Percentiles rank a stretch among this genome's conserved stretches.
Evolutionary conservation across 2,888 invertebrate genomes (phyloP).

Genomic region (Caenorhabditis imperialis): DNA sequence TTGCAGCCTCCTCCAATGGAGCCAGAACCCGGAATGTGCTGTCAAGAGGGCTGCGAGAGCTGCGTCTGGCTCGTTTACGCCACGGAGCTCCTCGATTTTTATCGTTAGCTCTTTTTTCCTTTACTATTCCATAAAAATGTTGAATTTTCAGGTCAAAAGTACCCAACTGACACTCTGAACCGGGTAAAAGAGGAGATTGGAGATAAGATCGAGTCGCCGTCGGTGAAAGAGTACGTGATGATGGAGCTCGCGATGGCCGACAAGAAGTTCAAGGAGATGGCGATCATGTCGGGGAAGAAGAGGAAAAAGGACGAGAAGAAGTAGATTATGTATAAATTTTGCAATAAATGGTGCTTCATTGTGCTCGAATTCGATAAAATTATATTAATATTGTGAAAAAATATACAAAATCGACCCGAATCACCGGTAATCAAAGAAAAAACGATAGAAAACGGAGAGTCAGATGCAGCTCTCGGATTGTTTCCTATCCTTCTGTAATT

Average conservation of each 20-base stretch:
- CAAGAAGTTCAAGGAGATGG: slow-evolving; percentile 33
- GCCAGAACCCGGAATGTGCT: slow-evolving; percentile 60
- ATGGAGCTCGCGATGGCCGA: slow-evolving; percentile 38
- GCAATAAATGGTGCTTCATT: neutral
- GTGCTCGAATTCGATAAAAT: slow-evolving; percentile 4
- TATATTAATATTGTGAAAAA: too few species aligned
- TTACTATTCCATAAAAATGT: neutral
- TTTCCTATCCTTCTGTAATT: slow-evolving; percentile 52
- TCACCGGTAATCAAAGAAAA: slow-evolving; percentile 6
- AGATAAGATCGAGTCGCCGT: slow-evolving; percentile 50
- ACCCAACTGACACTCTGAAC: slow-evolving; percentile 20
- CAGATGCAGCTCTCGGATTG: slow-evolving; percentile 33
- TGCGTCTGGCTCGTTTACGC: slow-evolving; percentile 74
- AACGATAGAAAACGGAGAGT: slow-evolving; percentile 2
- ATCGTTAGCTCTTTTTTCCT: slow-evolving; percentile 33
- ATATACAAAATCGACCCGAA: too few species aligned
- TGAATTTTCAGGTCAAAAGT: slow-evolving; percentile 33
- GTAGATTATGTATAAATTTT: neutral
- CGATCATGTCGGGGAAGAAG: slow-evolving; percentile 12
- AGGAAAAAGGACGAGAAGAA: too few species aligned
- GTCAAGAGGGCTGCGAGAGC: slow-evolving; percentile 71
- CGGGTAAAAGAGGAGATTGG: slow-evolving; percentile 36
- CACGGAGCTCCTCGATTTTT: slow-evolving; percentile 64
- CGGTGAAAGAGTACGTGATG: slow-evolving; percentile 44
- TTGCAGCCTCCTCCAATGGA: slow-evolving; percentile 43